A percentile compares a stretch with the other conserved stretches of the same genome.
Evolutionary conservation across 2,113 vertebrate genomes (phyloP).

Genomic region (Colaptes auratus): DNA sequence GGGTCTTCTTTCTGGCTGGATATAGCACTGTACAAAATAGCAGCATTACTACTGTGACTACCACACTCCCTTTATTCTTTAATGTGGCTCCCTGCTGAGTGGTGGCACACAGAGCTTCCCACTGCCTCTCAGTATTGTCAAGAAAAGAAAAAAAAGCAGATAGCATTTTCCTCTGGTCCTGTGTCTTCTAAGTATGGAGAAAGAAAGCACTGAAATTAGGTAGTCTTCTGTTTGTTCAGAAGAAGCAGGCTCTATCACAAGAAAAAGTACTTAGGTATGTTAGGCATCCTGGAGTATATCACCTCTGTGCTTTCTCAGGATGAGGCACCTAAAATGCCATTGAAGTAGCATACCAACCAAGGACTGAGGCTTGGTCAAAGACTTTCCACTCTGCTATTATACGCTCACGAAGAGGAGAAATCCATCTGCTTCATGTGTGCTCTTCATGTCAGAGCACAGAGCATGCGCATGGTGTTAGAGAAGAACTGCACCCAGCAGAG

Average conservation of each 20-base stretch:
- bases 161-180: not conserved
- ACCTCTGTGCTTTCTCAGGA: not conserved
- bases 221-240: not conserved
- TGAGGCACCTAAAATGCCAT: not conserved
- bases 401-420: not conserved
- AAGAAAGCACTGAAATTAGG: not conserved
- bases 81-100: not conserved
- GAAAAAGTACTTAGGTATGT: not conserved
- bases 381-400: not conserved
- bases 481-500: not conserved
- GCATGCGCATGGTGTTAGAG: rapidly evolving
- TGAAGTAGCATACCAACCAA: not conserved
- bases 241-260: not conserved
- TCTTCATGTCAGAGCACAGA: not conserved
- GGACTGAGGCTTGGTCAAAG: not conserved
- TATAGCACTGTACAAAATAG: not conserved
- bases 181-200: not conserved
- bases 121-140: not conserved
- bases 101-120: not conserved
- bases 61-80: not conserved
- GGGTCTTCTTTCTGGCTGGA: not conserved
- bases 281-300: not conserved
- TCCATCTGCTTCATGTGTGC: not conserved
- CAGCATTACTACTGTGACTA: not conserved
- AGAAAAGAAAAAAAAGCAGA: not conserved